Evolutionary conservation across 2,888 invertebrate genomes (phyloP), one percentile per base, ranked within the genome.

Genomic region (Epistrophella euchroma): DNA sequence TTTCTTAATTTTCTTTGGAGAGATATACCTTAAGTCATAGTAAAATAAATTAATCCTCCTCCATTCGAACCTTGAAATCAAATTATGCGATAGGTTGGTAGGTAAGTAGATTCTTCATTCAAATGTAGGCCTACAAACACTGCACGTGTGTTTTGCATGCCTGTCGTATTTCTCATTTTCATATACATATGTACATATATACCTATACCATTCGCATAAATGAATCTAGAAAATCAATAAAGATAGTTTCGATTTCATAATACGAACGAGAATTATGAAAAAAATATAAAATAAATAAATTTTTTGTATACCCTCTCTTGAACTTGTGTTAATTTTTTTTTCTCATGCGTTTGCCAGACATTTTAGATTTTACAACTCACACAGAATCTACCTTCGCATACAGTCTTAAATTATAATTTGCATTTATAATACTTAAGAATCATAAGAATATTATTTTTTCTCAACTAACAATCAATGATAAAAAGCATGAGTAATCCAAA

Each of bases 171-270:
- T 64, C 56, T 45, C 56, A 50, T 45, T 62, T 62, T 11, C 19
- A 19, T 25, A 25, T 25, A n/a, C n/a, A n/a, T n/a, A n/a, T n/a
- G n/a, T n/a, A n/a, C n/a, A n/a, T n/a, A n/a, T n/a, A n/a, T n/a
- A n/a, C n/a, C n/a, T n/a, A 28, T 28, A 28, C 47, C 4, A 17
- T 45, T 43, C 55, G 47, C n/a, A 73, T 58, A 62, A 76, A 76
- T 85, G 40, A 47, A 73, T 81, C 52, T 56, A 70, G 72, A 72
- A 86, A 86, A 86, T 86, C 85, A 70, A 86, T 86, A 86, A 1
- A 56, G 4, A 32, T 56, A 11, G 40, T 50, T 58, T 74, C 55
- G 40, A 66, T 77, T 74, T 71, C 45, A 47, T 28, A 66, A 75
- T 60, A 71, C 66, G 32, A 75, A 68, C 25, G 37, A 52, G 40